Evolutionary conservation across 1,140 invertebrate genomes (phyloP).

Genomic region (Cataglyphis hispanica): DNA sequence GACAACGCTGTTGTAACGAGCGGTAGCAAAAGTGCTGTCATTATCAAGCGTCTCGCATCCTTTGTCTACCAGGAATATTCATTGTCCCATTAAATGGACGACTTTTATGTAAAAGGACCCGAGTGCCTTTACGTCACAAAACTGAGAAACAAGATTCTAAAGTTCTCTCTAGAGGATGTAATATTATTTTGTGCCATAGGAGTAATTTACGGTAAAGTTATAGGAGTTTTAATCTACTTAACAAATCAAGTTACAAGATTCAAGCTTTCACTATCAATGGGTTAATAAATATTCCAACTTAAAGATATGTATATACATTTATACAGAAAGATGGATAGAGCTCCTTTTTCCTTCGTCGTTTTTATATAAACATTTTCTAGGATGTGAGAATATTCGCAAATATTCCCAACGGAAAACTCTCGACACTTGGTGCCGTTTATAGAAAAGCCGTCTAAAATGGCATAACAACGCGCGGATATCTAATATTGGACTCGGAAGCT

Average conservation of each 20-base stretch:
- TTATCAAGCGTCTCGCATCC: slow-evolving; percentile 32
- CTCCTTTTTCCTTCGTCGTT: not conserved
- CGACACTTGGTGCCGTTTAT: slow-evolving; percentile 33
- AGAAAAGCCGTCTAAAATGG: slow-evolving; percentile 47
- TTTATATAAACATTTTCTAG: slow-evolving; percentile 32
- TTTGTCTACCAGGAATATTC: slow-evolving; percentile 43
- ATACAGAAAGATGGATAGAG: slow-evolving; percentile 39
- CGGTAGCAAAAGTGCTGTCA: slow-evolving; percentile 50
- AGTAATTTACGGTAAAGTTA: slow-evolving; percentile 46
- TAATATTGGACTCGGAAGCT: slow-evolving; percentile 28
- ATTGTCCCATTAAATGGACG: slow-evolving; percentile 31
- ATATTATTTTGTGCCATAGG: slow-evolving; percentile 35
- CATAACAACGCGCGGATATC: slow-evolving; percentile 4
- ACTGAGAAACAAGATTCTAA: slow-evolving; percentile 54
- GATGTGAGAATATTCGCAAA: slow-evolving; percentile 16
- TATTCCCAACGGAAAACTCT: not conserved
- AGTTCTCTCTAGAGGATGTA: slow-evolving; percentile 42
- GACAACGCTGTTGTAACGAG: slow-evolving; percentile 40
- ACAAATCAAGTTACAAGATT: slow-evolving; percentile 39
- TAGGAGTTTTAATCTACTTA: slow-evolving; percentile 47
- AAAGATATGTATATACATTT: slow-evolving; percentile 39
- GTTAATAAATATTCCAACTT: slow-evolving; percentile 33
- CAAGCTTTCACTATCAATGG: slow-evolving; percentile 27
- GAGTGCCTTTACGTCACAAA: slow-evolving; percentile 56
- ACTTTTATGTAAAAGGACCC: slow-evolving; percentile 49